phyloP scores from a whole-genome alignment of 2,797 vertebrate species.

The Cyclura pinguis region DNA sequence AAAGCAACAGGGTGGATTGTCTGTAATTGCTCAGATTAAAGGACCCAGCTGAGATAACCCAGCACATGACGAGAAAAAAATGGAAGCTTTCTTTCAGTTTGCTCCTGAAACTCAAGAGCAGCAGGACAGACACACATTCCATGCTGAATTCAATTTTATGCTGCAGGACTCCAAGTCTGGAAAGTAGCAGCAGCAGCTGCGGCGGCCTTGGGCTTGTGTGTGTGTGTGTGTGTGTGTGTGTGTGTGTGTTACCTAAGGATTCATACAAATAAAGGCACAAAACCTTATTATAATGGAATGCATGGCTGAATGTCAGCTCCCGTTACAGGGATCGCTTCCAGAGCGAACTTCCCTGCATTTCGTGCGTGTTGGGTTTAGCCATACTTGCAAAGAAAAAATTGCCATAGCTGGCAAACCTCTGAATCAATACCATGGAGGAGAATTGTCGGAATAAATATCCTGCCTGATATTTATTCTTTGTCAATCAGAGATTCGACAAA shows the following conservation, averaged over 20 bases:
- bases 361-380: no score
- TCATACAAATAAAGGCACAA: constrained; percentile 7
- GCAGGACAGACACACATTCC: neutral
- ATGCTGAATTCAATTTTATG: constrained; percentile 14
- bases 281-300: constrained; percentile 19
- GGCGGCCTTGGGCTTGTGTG: neutral
- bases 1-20: neutral
- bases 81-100: neutral
- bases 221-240: neutral
- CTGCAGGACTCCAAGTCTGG: neutral
- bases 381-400: no score
- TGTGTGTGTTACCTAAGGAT: neutral
- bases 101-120: neutral
- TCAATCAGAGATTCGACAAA: no score
- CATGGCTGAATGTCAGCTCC: neutral
- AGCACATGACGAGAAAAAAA: no score
- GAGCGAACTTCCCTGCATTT: no score
- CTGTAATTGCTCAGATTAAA: no score
- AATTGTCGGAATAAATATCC: no score
- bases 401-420: no score
- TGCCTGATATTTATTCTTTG: no score
- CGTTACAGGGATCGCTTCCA: neutral
- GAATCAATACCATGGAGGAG: no score
- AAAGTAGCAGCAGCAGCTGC: neutral
- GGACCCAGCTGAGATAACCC: neutral